phyloP scores from a whole-genome alignment of 1,140 invertebrate genomes.

The Brachionus koreanus region DNA sequence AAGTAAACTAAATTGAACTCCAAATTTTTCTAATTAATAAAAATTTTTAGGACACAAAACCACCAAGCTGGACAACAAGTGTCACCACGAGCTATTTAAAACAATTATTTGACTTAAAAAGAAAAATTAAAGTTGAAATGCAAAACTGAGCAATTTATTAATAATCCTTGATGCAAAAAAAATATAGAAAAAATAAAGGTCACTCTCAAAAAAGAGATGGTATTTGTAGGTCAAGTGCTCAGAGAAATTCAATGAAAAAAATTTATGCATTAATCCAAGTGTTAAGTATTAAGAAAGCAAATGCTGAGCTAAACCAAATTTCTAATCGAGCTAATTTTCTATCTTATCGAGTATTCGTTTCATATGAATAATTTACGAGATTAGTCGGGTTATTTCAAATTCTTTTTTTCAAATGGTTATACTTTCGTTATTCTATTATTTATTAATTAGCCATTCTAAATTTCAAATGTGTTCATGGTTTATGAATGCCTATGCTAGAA shows the following conservation, averaged over 20 bases:
- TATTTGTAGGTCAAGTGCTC: background rate
- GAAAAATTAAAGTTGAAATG: background rate
- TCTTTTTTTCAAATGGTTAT: background rate
- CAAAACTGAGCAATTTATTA: background rate
- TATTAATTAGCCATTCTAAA: background rate
- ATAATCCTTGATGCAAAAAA: slow-evolving; percentile 3
- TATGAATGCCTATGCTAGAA: background rate
- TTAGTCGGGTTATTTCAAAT: background rate
- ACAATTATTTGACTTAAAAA: background rate
- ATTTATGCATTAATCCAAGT: background rate
- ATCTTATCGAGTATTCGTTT: background rate
- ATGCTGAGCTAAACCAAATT: background rate
- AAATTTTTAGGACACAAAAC: background rate
- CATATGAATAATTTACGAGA: background rate
- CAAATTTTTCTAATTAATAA: background rate
- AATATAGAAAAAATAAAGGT: background rate
- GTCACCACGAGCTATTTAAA: background rate
- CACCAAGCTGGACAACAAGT: background rate
- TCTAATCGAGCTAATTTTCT: background rate
- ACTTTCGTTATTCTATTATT: background rate
- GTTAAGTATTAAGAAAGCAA: background rate
- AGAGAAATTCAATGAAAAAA: background rate
- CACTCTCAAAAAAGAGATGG: background rate
- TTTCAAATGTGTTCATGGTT: background rate
- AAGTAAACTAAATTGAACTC: background rate